Percentiles rank a stretch among this genome's conserved stretches.
Evolutionary conservation across 2,888 invertebrate genomes (phyloP).

Genomic region (Petrolisthes manimaculis): DNA sequence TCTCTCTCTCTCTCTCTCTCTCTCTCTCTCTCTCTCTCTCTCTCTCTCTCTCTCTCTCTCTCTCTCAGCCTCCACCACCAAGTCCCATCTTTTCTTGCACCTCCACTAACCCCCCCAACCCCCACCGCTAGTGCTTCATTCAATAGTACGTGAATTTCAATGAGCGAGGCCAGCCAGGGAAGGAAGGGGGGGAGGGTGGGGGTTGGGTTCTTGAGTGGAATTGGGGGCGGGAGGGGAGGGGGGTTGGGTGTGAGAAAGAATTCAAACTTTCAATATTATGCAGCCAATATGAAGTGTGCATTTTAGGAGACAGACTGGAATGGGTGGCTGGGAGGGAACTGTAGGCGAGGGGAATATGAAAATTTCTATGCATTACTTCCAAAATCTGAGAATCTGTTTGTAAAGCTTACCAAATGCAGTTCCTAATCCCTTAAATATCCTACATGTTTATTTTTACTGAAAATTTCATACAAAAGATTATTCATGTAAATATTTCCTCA

Average conservation of each 20-base stretch:
- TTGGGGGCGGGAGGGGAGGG: not conserved
- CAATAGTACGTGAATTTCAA: not conserved
- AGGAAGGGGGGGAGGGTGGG: not conserved
- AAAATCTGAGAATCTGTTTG: no score
- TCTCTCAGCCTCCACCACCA: not conserved
- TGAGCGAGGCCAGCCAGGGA: not conserved
- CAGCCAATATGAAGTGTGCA: not conserved
- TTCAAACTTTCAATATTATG: not conserved
- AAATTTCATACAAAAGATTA: no score
- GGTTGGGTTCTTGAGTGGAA: not conserved
- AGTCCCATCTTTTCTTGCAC: not conserved
- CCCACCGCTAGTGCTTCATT: not conserved
- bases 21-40: not conserved
- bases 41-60: not conserved
- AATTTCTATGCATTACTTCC: no score
- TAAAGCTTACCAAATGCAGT: no score
- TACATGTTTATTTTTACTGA: no score
- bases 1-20: conserved; percentile 1
- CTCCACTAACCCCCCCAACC: not conserved
- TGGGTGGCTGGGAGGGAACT: not conserved
- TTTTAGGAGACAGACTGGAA: not conserved
- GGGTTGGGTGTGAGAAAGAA: not conserved
- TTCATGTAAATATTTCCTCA: no score
- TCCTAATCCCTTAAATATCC: no score
- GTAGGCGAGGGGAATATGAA: no score